phyloP scores from a whole-genome alignment of 2,797 vertebrate species.

The Poeciliopsis gracilis region DNA sequence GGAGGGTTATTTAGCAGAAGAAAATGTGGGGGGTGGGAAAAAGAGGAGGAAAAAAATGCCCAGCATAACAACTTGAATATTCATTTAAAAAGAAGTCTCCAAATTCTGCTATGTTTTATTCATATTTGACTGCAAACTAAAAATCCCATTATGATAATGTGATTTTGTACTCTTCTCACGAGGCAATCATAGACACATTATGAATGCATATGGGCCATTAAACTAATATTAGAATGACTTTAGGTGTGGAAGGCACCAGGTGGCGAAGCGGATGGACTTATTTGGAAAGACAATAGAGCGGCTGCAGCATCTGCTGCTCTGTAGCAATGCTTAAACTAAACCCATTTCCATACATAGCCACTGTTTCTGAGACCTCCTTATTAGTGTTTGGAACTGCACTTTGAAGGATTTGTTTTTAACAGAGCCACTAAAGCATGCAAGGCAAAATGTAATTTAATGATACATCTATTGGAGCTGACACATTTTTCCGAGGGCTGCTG shows the following conservation, averaged over 20 bases:
- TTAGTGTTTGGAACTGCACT: slow-evolving; percentile 57
- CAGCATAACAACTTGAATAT: background rate
- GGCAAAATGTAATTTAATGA: slow-evolving; percentile 59
- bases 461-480: slow-evolving; percentile 61
- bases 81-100: background rate
- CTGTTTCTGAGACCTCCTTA: slow-evolving; percentile 47
- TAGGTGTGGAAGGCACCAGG: slow-evolving; percentile 57
- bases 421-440: slow-evolving; percentile 40
- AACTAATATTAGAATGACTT: slow-evolving; percentile 25
- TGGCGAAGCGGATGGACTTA: slow-evolving; percentile 59
- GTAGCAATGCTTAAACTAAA: slow-evolving; percentile 53
- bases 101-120: slow-evolving; percentile 1
- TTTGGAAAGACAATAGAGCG: slow-evolving; percentile 65
- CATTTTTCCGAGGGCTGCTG: slow-evolving; percentile 53
- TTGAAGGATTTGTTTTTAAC: slow-evolving; percentile 52
- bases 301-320: slow-evolving; percentile 65
- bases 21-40: background rate
- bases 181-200: slow-evolving; percentile 22
- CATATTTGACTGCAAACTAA: slow-evolving; percentile 26
- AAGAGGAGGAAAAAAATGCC: background rate
- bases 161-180: slow-evolving; percentile 17
- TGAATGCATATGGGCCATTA: slow-evolving; percentile 33
- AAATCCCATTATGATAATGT: slow-evolving; percentile 39
- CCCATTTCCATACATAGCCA: slow-evolving; percentile 59
- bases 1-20: background rate